Conservation (phyloP, 2,113 vertebrate species). For the Crocuta crocuta region DNA sequence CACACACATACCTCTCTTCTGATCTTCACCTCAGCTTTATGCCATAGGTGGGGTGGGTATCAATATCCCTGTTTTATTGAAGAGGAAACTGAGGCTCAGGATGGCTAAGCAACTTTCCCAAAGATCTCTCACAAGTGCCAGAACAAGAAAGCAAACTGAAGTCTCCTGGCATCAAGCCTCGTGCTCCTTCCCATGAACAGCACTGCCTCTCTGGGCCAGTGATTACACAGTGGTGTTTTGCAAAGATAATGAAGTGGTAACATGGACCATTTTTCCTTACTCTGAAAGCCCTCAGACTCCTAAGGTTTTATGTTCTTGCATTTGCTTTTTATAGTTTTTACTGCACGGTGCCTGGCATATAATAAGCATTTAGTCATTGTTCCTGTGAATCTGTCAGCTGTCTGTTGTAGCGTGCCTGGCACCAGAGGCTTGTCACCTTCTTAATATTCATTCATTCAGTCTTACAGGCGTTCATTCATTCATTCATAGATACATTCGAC, state of each 20-base stretch:
- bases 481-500: neutral
- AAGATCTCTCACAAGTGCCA: neutral
- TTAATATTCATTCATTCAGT: neutral
- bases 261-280: constrained; percentile 22
- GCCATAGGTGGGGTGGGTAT: neutral
- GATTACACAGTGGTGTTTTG: neutral
- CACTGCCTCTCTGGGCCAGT: neutral
- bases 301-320: constrained; percentile 48
- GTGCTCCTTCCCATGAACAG: neutral
- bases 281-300: constrained; percentile 35
- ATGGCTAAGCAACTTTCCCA: neutral
- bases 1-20: neutral
- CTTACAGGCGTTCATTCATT: neutral
- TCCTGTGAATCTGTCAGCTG: constrained; percentile 10
- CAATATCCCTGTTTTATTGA: neutral
- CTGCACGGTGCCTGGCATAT: neutral
- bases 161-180: neutral
- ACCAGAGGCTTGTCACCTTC: neutral
- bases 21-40: neutral
- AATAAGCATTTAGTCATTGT: constrained; percentile 37
- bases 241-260: constrained; percentile 35
- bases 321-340: constrained; percentile 53
- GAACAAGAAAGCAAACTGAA: neutral
- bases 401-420: neutral
- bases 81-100: neutral